Percentiles rank a stretch among this genome's conserved stretches.
phyloP scores from a whole-genome alignment of 2,888 invertebrate genomes.

The Drosophila prostipennis region DNA sequence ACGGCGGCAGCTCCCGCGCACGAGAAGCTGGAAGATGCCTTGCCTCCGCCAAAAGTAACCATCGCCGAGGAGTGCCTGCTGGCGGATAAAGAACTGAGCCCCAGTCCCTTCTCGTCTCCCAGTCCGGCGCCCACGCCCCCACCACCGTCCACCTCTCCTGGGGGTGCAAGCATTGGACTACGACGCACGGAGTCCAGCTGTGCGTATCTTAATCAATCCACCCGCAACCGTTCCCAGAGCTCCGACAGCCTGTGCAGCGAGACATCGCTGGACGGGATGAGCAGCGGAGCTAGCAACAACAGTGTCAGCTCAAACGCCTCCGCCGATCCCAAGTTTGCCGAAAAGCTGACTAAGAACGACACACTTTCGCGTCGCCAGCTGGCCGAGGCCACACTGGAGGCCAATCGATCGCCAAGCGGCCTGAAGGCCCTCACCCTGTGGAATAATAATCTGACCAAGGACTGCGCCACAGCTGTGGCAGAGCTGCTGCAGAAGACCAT shows the following conservation, averaged over 20 bases:
- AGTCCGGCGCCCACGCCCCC: constrained; percentile 79
- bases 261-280: constrained; percentile 83
- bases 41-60: constrained; percentile 70
- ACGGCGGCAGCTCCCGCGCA: constrained; percentile 50
- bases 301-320: constrained; percentile 28
- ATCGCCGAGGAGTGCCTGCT: constrained; percentile 71
- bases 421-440: constrained; percentile 90
- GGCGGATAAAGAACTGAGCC: constrained; percentile 59
- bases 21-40: constrained; percentile 16
- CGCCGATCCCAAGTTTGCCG: constrained; percentile 81
- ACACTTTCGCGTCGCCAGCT: constrained; percentile 82
- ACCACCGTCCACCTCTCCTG: constrained; percentile 81
- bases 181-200: constrained; percentile 81
- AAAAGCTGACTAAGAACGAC: constrained; percentile 84
- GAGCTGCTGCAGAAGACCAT: constrained; percentile 84
- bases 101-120: constrained; percentile 62
- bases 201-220: constrained; percentile 79
- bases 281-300: constrained; percentile 48
- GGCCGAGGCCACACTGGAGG: constrained; percentile 65
- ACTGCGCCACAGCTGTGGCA: constrained; percentile 86
- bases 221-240: constrained; percentile 83
- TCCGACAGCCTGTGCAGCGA: constrained; percentile 84
- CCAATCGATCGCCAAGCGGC: constrained; percentile 79
- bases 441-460: constrained; percentile 93
- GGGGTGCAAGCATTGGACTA: constrained; percentile 74